Percentiles rank a stretch among this genome's conserved stretches.
phyloP scores from a whole-genome alignment of 2,797 vertebrate species.

The Muraenolepis orangiensis region DNA sequence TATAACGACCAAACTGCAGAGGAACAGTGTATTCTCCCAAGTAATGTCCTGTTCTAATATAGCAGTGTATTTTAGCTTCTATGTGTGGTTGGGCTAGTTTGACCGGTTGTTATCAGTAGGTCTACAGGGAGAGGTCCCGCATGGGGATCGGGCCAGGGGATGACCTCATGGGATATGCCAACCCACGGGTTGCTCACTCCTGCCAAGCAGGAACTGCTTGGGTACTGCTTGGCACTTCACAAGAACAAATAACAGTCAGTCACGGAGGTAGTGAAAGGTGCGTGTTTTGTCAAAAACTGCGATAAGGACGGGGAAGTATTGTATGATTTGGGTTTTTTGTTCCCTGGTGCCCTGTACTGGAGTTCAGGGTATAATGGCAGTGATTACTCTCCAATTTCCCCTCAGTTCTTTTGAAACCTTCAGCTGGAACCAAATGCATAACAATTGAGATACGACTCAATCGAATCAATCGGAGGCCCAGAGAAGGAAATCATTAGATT shows the following conservation, averaged over 20 bases:
- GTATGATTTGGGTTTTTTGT: neutral
- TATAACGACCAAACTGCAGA: neutral
- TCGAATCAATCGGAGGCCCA: too few relatives aligned
- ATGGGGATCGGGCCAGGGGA: slow-evolving; percentile 1
- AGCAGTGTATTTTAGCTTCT: neutral
- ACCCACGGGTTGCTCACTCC: slow-evolving; percentile 36
- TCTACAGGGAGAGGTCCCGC: neutral
- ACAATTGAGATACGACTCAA: too few relatives aligned
- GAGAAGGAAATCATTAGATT: too few relatives aligned
- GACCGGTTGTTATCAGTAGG: neutral
- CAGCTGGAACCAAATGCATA: neutral
- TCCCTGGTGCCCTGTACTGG: neutral
- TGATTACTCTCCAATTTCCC: neutral
- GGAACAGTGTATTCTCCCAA: neutral
- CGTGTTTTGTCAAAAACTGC: neutral
- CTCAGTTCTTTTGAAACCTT: neutral
- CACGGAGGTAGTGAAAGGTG: neutral
- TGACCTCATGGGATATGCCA: slow-evolving; percentile 59
- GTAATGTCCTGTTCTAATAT: neutral
- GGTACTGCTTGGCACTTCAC: slow-evolving; percentile 7
- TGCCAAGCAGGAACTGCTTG: slow-evolving; percentile 23
- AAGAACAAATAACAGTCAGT: neutral
- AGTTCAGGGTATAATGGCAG: neutral
- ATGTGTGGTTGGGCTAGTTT: neutral
- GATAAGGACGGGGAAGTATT: neutral